Evolutionary conservation across 1,140 invertebrate genomes (phyloP).

Genomic region (Papilio aristodemus): DNA sequence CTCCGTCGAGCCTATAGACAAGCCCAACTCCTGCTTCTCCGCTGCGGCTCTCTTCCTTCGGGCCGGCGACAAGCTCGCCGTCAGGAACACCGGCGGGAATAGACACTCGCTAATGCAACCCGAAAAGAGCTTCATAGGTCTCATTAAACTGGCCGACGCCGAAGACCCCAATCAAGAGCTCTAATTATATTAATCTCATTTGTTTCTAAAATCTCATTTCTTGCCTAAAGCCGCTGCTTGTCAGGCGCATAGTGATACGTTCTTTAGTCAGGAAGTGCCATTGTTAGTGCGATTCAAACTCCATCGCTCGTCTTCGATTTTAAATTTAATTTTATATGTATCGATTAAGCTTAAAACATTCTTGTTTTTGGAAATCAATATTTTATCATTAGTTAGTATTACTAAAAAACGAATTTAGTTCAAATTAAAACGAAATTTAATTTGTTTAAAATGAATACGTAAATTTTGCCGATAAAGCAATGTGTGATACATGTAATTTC

Average conservation of each 20-base stretch:
- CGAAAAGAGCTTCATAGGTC: conserved; percentile 89
- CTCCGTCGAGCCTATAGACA: conserved; percentile 62
- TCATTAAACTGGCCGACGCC: conserved; percentile 86
- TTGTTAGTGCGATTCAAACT: conserved; percentile 35
- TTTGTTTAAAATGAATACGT: neutral
- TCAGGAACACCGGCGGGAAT: conserved; percentile 85
- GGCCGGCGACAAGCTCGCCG: conserved; percentile 83
- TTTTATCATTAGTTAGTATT: conserved; percentile 10
- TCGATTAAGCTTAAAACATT: conserved; percentile 18
- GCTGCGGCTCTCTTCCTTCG: conserved; percentile 84
- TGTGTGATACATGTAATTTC: conserved; percentile 20
- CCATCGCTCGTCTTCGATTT: conserved; percentile 18
- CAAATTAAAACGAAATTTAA: neutral
- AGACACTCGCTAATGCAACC: conserved; percentile 86
- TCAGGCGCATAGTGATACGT: conserved; percentile 22
- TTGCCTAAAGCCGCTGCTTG: conserved; percentile 24
- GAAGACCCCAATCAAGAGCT: conserved; percentile 63
- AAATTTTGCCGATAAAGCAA: conserved; percentile 3
- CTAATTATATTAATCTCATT: conserved; percentile 37
- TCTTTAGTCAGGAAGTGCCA: conserved; percentile 51
- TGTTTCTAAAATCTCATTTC: conserved; percentile 31
- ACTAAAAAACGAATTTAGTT: neutral
- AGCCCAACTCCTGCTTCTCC: conserved; percentile 87
- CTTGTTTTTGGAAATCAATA: conserved; percentile 24
- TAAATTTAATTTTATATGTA: conserved; percentile 30